These are phyloP conservation scores for Hemicrepidius hirtus DNA, from an alignment of 2,888 invertebrate species.

Conservation along the genomic window DNA sequence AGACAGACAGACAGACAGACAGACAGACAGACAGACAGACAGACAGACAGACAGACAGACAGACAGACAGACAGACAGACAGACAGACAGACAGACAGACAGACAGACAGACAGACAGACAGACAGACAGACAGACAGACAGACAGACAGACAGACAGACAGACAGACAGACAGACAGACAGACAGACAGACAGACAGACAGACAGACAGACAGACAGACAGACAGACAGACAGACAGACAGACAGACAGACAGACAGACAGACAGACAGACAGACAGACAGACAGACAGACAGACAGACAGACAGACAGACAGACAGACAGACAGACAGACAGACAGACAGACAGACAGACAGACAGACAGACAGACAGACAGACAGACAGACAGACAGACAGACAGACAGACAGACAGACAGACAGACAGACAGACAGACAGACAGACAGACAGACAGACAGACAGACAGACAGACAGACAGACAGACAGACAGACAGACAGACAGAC, in stretches of 20 bases:
- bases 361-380: constrained; percentile 30
- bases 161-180: constrained; percentile 30
- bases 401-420: constrained; percentile 29
- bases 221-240: constrained; percentile 30
- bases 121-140: constrained; percentile 30
- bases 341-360: constrained; percentile 30
- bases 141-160: constrained; percentile 30
- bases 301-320: constrained; percentile 30
- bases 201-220: constrained; percentile 30
- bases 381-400: constrained; percentile 30
- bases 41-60: constrained; percentile 26
- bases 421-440: constrained; percentile 30
- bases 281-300: constrained; percentile 30
- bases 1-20: constrained; percentile 28
- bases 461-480: constrained; percentile 30
- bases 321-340: constrained; percentile 30
- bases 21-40: constrained; percentile 30
- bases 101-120: constrained; percentile 30
- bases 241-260: constrained; percentile 30
- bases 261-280: constrained; percentile 30
- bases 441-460: constrained; percentile 30
- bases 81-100: constrained; percentile 30
- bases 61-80: constrained; percentile 28
- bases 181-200: constrained; percentile 30
- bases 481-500: constrained; percentile 30